Percentiles rank a stretch among this genome's conserved stretches.
Evolutionary conservation across 2,797 vertebrate genomes (phyloP).

Genomic region (Sebastes hubbsi): DNA sequence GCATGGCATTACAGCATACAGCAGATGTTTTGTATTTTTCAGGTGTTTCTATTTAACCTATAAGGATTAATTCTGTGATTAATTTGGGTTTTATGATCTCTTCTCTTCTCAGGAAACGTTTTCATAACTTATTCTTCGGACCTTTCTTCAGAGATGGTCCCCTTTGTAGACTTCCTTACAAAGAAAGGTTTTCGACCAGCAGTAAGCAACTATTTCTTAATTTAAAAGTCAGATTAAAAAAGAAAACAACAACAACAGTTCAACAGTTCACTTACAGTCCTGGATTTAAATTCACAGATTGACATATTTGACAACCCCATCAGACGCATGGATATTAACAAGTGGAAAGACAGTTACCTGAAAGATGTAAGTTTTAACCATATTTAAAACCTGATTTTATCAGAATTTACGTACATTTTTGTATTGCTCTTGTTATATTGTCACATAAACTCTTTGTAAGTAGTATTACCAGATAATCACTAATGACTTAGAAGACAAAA

Average conservation of each 20-base stretch:
- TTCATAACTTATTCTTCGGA: constrained; percentile 93
- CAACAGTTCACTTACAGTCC: not conserved
- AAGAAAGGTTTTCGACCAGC: constrained; percentile 89
- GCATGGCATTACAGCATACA: not conserved
- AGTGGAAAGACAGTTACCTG: constrained; percentile 89
- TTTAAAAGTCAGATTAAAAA: not conserved
- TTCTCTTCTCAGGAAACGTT: constrained; percentile 84
- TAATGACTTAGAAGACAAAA: not conserved
- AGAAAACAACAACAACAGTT: not conserved
- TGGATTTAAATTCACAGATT: constrained; percentile 76
- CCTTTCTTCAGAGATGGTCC: constrained; percentile 83
- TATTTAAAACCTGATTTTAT: not conserved
- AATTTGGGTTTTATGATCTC: not conserved
- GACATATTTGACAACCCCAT: constrained; percentile 87
- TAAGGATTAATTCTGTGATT: not conserved
- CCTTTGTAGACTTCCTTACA: constrained; percentile 88
- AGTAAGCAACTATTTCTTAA: constrained; percentile 49
- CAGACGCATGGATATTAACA: constrained; percentile 87
- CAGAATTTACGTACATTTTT: not conserved
- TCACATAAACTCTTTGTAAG: not conserved
- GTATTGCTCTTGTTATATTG: not conserved
- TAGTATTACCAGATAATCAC: not conserved
- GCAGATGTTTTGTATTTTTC: not conserved
- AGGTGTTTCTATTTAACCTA: not conserved
- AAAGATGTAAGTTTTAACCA: constrained; percentile 84